These are phyloP conservation scores for Bergia sp. DNA, from an alignment of 92 coral and sea anemone species.

Conservation along the genomic window DNA sequence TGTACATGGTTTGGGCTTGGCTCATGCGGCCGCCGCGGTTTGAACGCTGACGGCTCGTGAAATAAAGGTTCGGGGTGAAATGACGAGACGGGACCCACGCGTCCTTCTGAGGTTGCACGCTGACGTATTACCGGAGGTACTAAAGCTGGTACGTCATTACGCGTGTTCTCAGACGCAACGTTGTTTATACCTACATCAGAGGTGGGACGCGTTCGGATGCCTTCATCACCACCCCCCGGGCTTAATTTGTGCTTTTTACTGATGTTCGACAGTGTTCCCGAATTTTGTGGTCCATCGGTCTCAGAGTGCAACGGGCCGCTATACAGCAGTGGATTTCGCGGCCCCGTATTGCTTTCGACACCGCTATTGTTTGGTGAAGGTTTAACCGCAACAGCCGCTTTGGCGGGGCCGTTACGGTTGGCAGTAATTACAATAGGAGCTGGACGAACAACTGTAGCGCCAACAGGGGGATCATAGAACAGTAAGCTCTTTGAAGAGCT, in stretches of 20 bases:
- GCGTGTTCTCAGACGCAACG: conserved; percentile 24
- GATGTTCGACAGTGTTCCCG: conserved; percentile 40
- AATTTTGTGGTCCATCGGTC: conserved; percentile 37
- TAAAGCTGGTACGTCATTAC: conserved; percentile 38
- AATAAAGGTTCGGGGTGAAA: conserved; percentile 25
- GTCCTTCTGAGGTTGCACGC: conserved; percentile 62
- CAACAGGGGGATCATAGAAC: conserved; percentile 62
- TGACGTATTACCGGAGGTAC: conserved; percentile 51
- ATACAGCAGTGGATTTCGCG: conserved; percentile 9
- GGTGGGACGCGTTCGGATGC: conserved; percentile 23
- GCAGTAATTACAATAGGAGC: conserved; percentile 75
- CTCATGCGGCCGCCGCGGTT: conserved; percentile 43
- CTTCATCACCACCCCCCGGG: background rate
- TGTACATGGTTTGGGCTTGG: conserved; percentile 55
- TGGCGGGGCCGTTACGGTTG: conserved; percentile 74
- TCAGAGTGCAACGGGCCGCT: conserved; percentile 35
- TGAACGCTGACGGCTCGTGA: conserved; percentile 45
- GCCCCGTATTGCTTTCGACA: conserved; percentile 19
- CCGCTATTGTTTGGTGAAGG: conserved; percentile 43
- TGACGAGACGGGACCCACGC: conserved; percentile 39
- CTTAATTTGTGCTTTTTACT: background rate
- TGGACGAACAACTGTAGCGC: conserved; percentile 67
- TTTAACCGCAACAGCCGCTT: conserved; percentile 68
- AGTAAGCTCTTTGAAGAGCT: conserved; percentile 57
- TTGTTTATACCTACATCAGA: conserved; percentile 47